phyloP scores from a whole-genome alignment of 2,113 vertebrate species.

The Phyllostomus hastatus region DNA sequence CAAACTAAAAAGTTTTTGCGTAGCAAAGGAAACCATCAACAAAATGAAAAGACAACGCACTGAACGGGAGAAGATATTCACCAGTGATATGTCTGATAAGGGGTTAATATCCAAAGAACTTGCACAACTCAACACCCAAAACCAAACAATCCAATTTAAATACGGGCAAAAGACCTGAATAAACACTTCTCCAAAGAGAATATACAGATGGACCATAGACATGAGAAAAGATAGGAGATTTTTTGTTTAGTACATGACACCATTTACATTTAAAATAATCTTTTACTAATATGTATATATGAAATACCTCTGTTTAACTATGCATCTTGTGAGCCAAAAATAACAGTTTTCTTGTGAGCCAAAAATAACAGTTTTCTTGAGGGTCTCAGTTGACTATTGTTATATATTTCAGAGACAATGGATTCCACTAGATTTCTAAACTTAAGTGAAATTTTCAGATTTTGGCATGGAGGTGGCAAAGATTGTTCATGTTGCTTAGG shows the following conservation, averaged over 20 bases:
- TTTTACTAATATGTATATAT: neutral
- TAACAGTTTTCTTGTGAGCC: neutral
- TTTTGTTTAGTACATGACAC: neutral
- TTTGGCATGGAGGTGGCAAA: neutral
- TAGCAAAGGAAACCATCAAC: neutral
- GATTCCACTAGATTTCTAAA: neutral
- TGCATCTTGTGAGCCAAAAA: neutral
- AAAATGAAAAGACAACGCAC: neutral
- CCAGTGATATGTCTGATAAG: neutral
- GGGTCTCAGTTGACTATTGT: neutral
- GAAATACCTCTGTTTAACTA: neutral
- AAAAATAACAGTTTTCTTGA: neutral
- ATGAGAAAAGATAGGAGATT: neutral
- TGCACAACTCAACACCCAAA: neutral
- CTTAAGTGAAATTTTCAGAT: conserved; percentile 3
- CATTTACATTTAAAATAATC: neutral
- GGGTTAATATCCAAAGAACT: neutral
- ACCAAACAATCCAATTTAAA: neutral
- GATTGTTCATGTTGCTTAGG: neutral
- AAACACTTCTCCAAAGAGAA: neutral
- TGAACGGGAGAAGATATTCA: neutral
- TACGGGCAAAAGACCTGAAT: neutral
- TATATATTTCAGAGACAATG: neutral
- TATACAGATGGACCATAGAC: neutral
- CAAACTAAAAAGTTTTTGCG: neutral